Base-by-base conservation (phyloP, 2,888 invertebrate species). In the Melipona beecheii region DNA sequence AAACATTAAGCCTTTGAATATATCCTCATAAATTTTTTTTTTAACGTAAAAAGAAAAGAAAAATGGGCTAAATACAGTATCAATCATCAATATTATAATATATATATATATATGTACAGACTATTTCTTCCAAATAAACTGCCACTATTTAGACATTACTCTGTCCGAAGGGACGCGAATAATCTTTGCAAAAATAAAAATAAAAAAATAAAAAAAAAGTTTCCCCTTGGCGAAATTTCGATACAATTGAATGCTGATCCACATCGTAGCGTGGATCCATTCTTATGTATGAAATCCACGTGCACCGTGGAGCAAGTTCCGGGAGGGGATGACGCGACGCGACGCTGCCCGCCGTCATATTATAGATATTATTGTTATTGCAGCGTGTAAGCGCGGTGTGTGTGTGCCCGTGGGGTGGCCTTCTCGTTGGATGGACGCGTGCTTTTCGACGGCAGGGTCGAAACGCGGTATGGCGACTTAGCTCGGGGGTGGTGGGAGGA, bases 211-310 rank as follows among this genome's bases (percentile, higher is more conserved):
- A 56, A 0, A 5, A n/a, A 56, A 56, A 13, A 0, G 75, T 76
- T 80, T 72, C 66, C 52, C 50, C 31, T 60, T 36, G 52, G 21
- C 43, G 58, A 65, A 85, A 83, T 71, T 88, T 86, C 89, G 90
- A 91, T 91, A 90, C 90, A 91, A 93, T 93, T 92, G 92, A 93
- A 93, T 93, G 90, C 87, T 91, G 90, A 93, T 93, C 91, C 91
- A 36, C 77, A 76, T 78, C 85, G 56, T 87, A 86, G 87, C 75
- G 87, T 3, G 31, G 31, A 31, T 31, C 85, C 87, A 92, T 93
- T 92, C 89, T 90, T 92, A 93, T 92, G 93, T 92, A 93, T 93
- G 92, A 93, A 92, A 92, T 91, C 91, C 91, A 86, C 90, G 89
- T 89, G 91, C 90, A 84, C 70, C 78, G 58, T 54, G 31, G 77